Evolutionary conservation across 1,140 invertebrate species (phyloP), one percentile per base, ranked within the genome.

Genomic region (Aricia agestis): DNA sequence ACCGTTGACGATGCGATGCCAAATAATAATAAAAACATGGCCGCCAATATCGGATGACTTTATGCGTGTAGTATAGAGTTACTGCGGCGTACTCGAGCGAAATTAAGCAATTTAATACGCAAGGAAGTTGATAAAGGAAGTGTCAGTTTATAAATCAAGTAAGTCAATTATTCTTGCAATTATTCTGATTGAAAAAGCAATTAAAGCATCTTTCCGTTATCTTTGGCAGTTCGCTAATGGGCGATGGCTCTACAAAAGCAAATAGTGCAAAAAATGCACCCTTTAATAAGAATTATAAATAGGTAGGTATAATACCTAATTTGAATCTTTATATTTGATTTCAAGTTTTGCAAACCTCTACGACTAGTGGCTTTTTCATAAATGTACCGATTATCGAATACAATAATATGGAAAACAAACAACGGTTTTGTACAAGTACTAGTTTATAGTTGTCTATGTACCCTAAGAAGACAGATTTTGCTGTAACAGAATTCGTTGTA

Each of bases 71-170:
- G 45, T 86, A 83, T 87, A 72, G 76, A 65, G 80, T 89, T 87
- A 82, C 86, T 72, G 71, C 36, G 75, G 77, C 74, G 80, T 78
- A 82, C 74, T 83, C 79, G 77, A 73, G 72, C 76, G 81, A 77
- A 82, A 85, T 84, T 82, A 83, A 81, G 75, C 74, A 77, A 80
- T 77, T 86, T 84, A 84, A 82, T 76, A 78, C 75, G 78, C 82
- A 85, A 75, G 59, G 59, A 63, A 63, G 59, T 63, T 18, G 59
- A 63, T 71, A 72, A 75, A 76, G 78, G 79, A 82, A 85, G 77
- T 84, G 67, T 63, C 59, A 19, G 19, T 19, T 63, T 63, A 63
- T 63, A 25, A 63, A 67, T 67, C 67, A 72, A 66, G 36, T 72
- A 52, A 66, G 45, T 25, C 1, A 25, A 3, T 52, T n/a, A n/a